Percentiles rank a stretch among this genome's conserved stretches.
These are phyloP conservation scores for Enteromius paludinosus DNA, from an alignment of 2,797 vertebrate genomes.

Conservation along the genomic window DNA sequence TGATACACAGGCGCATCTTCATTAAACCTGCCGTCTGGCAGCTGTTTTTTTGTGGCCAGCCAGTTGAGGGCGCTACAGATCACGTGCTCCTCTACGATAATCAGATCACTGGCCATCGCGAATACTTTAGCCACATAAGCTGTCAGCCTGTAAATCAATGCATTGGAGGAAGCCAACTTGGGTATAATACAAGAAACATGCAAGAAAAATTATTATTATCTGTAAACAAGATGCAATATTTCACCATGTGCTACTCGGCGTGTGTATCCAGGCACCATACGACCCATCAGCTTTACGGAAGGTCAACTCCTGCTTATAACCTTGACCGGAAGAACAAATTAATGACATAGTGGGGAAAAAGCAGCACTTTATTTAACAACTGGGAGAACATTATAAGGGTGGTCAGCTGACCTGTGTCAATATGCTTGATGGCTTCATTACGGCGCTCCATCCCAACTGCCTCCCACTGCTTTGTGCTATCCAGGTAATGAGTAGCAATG, in stretches of 20 bases:
- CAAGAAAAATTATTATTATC: not conserved
- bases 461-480: constrained; percentile 86
- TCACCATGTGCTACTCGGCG: constrained; percentile 54
- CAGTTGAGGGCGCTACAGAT: constrained; percentile 84
- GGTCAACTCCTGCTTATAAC: constrained; percentile 31
- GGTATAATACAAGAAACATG: not conserved
- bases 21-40: constrained; percentile 75
- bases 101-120: constrained; percentile 74
- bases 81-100: constrained; percentile 62
- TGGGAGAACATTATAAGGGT: not conserved
- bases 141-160: constrained; percentile 79
- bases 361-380: not conserved
- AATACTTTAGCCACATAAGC: constrained; percentile 89
- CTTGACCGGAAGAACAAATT: not conserved
- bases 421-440: constrained; percentile 72
- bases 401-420: constrained; percentile 76
- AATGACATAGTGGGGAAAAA: not conserved
- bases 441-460: constrained; percentile 75
- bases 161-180: not conserved
- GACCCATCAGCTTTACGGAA: constrained; percentile 55
- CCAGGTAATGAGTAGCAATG: constrained; percentile 87
- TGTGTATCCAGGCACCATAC: not conserved
- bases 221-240: not conserved
- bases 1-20: constrained; percentile 71
- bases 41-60: constrained; percentile 80